phyloP scores from a whole-genome alignment of 2,797 vertebrate species.

The Podarcis siculus region DNA sequence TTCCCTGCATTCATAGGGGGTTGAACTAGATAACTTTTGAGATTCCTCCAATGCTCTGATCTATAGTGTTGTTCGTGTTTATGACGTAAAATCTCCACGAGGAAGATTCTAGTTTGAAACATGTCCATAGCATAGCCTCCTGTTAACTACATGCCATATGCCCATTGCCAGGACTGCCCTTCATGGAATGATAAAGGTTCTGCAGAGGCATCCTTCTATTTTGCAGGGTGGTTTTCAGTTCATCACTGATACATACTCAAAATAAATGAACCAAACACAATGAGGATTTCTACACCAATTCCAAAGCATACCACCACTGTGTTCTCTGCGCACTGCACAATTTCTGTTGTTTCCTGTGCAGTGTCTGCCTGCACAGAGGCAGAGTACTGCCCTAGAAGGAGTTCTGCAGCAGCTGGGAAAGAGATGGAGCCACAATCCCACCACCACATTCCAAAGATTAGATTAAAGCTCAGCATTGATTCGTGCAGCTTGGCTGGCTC shows the following conservation, averaged over 20 bases:
- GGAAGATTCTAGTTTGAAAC: neutral
- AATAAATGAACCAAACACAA: neutral
- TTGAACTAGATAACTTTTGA: too few species aligned
- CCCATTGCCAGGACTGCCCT: neutral
- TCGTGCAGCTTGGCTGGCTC: constrained; percentile 37
- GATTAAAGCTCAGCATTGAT: constrained; percentile 64
- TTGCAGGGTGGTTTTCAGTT: neutral
- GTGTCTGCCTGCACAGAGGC: neutral
- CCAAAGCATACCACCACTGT: neutral
- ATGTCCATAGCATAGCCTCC: neutral
- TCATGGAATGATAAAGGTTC: neutral
- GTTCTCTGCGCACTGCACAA: neutral
- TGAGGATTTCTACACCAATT: neutral
- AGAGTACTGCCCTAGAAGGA: constrained; percentile 69
- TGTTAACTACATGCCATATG: neutral
- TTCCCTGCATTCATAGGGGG: too few species aligned
- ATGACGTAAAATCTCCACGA: neutral
- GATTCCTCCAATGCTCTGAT: neutral
- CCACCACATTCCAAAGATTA: constrained; percentile 75
- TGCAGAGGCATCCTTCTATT: neutral
- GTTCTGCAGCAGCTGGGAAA: constrained; percentile 64
- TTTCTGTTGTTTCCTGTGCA: constrained; percentile 24
- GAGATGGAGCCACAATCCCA: constrained; percentile 41
- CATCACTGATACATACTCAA: neutral
- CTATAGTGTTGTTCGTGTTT: neutral